A percentile compares a stretch with the other conserved stretches of the same genome.
These are phyloP conservation scores for Amblyjoppa fuscipennis DNA, from an alignment of 2,888 invertebrate species.

Conservation along the genomic window DNA sequence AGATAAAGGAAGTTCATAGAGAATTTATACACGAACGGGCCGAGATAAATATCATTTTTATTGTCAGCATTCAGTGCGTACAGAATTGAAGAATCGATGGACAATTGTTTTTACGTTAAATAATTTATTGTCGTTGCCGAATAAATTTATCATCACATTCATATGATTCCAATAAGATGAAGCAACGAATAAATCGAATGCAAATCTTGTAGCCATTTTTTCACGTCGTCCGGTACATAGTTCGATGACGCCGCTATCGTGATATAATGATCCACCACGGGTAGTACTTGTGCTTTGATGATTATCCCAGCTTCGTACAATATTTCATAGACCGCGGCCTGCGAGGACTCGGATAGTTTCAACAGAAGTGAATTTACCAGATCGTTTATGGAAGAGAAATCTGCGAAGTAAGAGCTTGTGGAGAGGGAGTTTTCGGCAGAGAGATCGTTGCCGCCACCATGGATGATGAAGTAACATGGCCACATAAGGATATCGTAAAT, in stretches of 20 bases:
- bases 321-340: constrained; percentile 1
- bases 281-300: constrained; percentile 63
- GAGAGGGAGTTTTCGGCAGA: constrained; percentile 8
- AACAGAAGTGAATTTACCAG: constrained; percentile 51
- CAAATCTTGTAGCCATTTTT: constrained; percentile 19
- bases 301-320: constrained; percentile 45
- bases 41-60: no score
- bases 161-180: constrained; percentile 63
- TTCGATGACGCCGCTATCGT: constrained; percentile 45
- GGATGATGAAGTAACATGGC: constrained; percentile 16
- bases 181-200: constrained; percentile 68
- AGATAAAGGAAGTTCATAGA: no score
- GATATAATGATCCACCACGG: constrained; percentile 62
- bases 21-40: no score
- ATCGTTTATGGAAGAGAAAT: constrained; percentile 32
- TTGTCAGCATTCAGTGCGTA: no score
- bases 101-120: no score
- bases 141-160: neutral
- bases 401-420: constrained; percentile 22
- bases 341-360: constrained; percentile 58
- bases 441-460: neutral
- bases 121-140: neutral
- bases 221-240: constrained; percentile 57
- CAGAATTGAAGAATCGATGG: no score
- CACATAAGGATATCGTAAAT: constrained; percentile 11